Evolutionary conservation across 1,140 invertebrate species (phyloP), one percentile per base, ranked within the genome.

Genomic region (Choristoneura fumiferana): DNA sequence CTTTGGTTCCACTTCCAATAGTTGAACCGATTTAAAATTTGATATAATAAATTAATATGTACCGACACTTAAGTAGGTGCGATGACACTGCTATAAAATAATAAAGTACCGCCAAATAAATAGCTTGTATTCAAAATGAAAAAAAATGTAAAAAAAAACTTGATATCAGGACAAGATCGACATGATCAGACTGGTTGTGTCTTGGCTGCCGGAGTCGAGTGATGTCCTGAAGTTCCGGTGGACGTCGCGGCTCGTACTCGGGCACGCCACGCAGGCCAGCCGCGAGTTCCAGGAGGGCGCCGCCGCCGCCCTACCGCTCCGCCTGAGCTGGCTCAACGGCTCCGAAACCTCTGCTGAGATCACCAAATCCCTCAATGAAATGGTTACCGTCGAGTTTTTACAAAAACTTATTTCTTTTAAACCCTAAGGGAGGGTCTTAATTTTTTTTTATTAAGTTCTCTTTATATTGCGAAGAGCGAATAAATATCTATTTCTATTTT

Each of bases 221-320:
- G 53, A 63, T 8, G 67, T 60, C 4, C 34, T 85, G 0, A 81
- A 77, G 36, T 78, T 83, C 39, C 72, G 74, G 0, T 73, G 71
- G 60, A 60, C 71, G 0, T 73, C 73, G 1, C 69, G 75, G 14
- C 56, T 87, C 18, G 62, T 78, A 8, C 15, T 85, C 9, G 65
- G 58, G 14, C 43, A 56, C 8, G 45, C 34, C 0, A 29, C 63
- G 4, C 13, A 55, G 9, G 18, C 70, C 0, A 75, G 62, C 9
- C 40, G 55, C 13, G 15, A 63, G 3, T 67, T 79, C 38, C 22
- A 35, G 13, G 36, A 36, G 4, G 56, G 61, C 5, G 57, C 68
- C 1, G 75, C 70, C 6, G 14, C 45, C 45, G 69, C 64, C 6
- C 37, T 77, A 12, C 69, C 67, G 8, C 40, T 77, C 12, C 70